Percentiles rank a stretch among this genome's conserved stretches.
phyloP scores from a whole-genome alignment of 1,140 invertebrate species.

The Dreissena rostriformis region DNA sequence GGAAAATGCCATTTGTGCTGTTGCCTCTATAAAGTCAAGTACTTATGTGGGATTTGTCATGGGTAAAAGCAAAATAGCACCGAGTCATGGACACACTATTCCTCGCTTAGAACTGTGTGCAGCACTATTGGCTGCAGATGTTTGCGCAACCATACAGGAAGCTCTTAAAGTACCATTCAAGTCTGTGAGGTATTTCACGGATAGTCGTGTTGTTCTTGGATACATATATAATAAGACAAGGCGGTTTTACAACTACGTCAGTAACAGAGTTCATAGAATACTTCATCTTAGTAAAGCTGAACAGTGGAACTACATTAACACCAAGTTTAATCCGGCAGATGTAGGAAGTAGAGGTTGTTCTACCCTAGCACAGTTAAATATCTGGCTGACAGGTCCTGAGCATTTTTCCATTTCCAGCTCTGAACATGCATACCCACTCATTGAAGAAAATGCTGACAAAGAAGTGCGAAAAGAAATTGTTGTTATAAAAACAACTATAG shows the following conservation, averaged over 20 bases:
- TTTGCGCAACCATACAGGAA: neutral
- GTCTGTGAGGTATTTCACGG: constrained; percentile 9
- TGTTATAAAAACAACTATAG: neutral
- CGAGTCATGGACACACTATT: neutral
- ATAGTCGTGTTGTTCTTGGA: constrained; percentile 43
- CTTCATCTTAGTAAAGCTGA: neutral
- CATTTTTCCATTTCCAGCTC: constrained; percentile 1
- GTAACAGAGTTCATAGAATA: constrained; percentile 48
- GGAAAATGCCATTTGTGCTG: constrained; percentile 26
- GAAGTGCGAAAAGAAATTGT: constrained; percentile 23
- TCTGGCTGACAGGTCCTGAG: constrained; percentile 1
- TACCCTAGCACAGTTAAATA: neutral
- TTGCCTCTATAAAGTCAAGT: constrained; percentile 1
- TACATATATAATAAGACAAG: constrained; percentile 47
- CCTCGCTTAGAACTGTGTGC: constrained; percentile 15
- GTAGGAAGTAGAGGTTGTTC: constrained; percentile 24
- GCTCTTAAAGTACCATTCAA: neutral
- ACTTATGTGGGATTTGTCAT: neutral
- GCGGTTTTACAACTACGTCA: constrained; percentile 52
- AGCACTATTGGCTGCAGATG: constrained; percentile 4
- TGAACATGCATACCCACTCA: neutral
- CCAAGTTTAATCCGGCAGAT: constrained; percentile 57
- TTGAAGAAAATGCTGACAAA: constrained; percentile 8
- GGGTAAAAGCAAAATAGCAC: constrained; percentile 2
- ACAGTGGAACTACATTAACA: constrained; percentile 52